Conservation (phyloP, 2,797 vertebrate species). For the Neosilurus mollespiculum region DNA sequence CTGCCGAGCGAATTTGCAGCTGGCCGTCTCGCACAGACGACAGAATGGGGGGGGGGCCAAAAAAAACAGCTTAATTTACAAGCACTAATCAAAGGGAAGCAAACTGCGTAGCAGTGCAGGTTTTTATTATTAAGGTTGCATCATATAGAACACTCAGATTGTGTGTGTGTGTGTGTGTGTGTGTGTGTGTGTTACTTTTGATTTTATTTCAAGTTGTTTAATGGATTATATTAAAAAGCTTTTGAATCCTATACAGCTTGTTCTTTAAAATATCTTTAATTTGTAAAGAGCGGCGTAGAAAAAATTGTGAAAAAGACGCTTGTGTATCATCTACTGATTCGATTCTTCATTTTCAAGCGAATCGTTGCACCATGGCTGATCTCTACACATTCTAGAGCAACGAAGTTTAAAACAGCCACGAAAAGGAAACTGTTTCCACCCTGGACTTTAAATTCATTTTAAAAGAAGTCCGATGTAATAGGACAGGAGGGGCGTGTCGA, state of each 20-base stretch:
- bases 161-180: constrained; percentile 17
- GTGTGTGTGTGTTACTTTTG: neutral
- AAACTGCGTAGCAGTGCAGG: constrained; percentile 48
- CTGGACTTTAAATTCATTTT: no score
- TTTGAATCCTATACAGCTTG: neutral
- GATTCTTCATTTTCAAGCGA: neutral
- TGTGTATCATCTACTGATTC: neutral
- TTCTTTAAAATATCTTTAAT: neutral
- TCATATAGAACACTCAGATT: constrained; percentile 21
- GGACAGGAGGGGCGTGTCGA: no score
- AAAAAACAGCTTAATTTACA: constrained; percentile 55
- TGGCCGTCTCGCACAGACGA: constrained; percentile 50
- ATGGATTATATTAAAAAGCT: neutral
- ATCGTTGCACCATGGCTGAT: neutral
- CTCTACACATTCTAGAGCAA: neutral
- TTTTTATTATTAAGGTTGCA: constrained; percentile 44
- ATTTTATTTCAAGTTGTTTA: neutral
- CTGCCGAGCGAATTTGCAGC: constrained; percentile 48
- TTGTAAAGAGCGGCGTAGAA: neutral
- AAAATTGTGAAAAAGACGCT: neutral
- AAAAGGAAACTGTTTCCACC: no score
- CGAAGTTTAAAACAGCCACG: no score
- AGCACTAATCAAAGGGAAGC: constrained; percentile 44
- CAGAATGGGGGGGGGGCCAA: neutral
- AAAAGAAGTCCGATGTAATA: no score